Evolutionary conservation across 2,888 invertebrate species (phyloP).

Genomic region (Calameuta filiformis): DNA sequence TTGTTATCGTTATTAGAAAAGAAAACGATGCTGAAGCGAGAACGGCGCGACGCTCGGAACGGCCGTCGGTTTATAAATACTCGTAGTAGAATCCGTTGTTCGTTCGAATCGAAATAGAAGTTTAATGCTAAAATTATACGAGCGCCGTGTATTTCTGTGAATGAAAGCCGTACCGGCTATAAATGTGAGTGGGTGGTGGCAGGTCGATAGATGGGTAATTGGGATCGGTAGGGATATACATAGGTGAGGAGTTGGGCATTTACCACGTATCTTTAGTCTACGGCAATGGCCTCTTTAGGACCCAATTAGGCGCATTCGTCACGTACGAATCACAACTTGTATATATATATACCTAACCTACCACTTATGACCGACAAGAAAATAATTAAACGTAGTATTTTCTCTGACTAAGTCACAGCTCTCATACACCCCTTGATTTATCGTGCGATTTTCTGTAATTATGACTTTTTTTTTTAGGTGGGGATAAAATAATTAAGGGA

Average conservation of each 20-base stretch:
- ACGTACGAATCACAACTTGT: slow-evolving; percentile 7
- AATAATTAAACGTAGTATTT: not conserved
- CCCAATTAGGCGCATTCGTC: slow-evolving; percentile 31
- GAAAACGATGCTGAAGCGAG: not conserved
- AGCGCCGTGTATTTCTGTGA: slow-evolving; percentile 10
- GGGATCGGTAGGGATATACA: not conserved
- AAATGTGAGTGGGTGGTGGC: not conserved
- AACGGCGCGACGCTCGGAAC: not conserved
- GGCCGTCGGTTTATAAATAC: not conserved
- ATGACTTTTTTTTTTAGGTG: not conserved
- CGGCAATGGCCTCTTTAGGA: slow-evolving; percentile 39
- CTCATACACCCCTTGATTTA: not conserved
- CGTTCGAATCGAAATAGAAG: slow-evolving; percentile 8
- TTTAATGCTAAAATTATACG: slow-evolving; percentile 23
- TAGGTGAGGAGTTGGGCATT: not conserved
- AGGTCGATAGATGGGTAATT: not conserved
- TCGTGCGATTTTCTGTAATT: slow-evolving; percentile 1
- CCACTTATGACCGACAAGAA: not conserved
- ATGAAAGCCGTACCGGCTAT: not conserved
- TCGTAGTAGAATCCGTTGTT: not conserved
- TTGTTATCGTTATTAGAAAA: not conserved
- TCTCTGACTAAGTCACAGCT: not conserved
- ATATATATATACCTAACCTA: not conserved
- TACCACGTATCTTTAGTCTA: slow-evolving; percentile 8
- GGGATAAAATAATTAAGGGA: not conserved